These are phyloP conservation scores for Mylabris phalerata DNA, from an alignment of 1,140 invertebrate species.

Conservation along the genomic window DNA sequence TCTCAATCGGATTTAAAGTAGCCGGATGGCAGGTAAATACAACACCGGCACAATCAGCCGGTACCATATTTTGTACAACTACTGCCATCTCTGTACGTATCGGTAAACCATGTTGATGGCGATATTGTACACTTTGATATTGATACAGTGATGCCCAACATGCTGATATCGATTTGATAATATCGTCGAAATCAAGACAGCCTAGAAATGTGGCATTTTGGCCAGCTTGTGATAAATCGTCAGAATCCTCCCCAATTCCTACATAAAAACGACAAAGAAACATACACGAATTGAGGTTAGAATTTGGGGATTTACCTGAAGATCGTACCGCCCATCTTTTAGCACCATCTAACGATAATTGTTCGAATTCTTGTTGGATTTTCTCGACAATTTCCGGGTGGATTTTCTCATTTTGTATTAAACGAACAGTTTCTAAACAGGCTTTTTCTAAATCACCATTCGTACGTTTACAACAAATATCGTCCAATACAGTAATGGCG, in stretches of 20 bases:
- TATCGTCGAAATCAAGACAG: conserved; percentile 46
- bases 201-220: conserved; percentile 75
- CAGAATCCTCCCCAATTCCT: conserved; percentile 70
- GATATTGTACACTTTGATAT: conserved; percentile 66
- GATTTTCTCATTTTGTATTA: conserved; percentile 27
- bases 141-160: conserved; percentile 79
- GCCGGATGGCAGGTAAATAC: conserved; percentile 73
- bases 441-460: conserved; percentile 27
- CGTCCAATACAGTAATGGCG: conserved; percentile 27
- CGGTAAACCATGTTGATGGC: conserved; percentile 60
- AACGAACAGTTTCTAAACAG: conserved; percentile 31
- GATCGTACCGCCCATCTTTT: conserved; percentile 32
- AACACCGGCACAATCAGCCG: conserved; percentile 65
- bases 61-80: conserved; percentile 73
- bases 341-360: neutral
- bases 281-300: neutral
- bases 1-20: conserved; percentile 55
- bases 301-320: conserved; percentile 1
- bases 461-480: conserved; percentile 28
- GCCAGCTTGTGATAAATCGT: conserved; percentile 73
- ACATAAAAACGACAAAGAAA: conserved; percentile 24
- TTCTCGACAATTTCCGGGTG: conserved; percentile 14
- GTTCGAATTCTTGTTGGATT: conserved; percentile 8
- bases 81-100: conserved; percentile 65
- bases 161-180: conserved; percentile 53